Base-by-base conservation (phyloP, 2,888 invertebrate species). In the Caenorhabditis plicata region DNA sequence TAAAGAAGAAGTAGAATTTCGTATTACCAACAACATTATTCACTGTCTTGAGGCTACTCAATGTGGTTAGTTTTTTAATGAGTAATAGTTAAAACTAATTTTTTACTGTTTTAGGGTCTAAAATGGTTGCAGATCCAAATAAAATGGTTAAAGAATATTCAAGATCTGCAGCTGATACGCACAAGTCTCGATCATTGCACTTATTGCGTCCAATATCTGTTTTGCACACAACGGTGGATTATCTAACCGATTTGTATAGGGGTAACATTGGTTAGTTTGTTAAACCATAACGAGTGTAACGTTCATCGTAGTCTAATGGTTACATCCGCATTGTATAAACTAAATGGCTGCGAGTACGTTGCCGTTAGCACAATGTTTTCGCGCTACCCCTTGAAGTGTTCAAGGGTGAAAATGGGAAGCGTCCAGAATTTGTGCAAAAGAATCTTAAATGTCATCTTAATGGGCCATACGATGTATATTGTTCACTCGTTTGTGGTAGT, bases 81-180 rank as follows among this genome's bases (percentile, higher is more conserved):
- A n/a, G n/a, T n/a, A n/a, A n/a, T n/a, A n/a, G n/a, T n/a, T n/a
- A n/a, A 9, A 20, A 40, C 1, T 45, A 41, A 9, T 39, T 52
- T 4, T 26, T 33, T 2, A 31, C 25, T 9, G 52, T 45, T 1
- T 42, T 49, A 8, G 25, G 46, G 4, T 40, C 48, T 1, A 36
- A 53, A 33, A 52, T 27, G 8, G 29, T 52, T 3, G 49, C 45
- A 1, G 56, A 56, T 41, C 40, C 35, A 8, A 4, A 17, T 3
- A 52, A 43, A 39, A 68, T 68, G 62, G 63, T 68, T 26, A 68
- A 68, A 41, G 64, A 68, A 27, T 64, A 63, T 27, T 46, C 53
- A 0, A 43, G 68, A 32, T 68, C 64, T 0, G 68, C 68, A 9
- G 68, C 68, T 15, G 68, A 64, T 38, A 51, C 62, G 4, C 50